phyloP scores from a whole-genome alignment of 2,888 invertebrate genomes.

The Pristionchus entomophagus region DNA sequence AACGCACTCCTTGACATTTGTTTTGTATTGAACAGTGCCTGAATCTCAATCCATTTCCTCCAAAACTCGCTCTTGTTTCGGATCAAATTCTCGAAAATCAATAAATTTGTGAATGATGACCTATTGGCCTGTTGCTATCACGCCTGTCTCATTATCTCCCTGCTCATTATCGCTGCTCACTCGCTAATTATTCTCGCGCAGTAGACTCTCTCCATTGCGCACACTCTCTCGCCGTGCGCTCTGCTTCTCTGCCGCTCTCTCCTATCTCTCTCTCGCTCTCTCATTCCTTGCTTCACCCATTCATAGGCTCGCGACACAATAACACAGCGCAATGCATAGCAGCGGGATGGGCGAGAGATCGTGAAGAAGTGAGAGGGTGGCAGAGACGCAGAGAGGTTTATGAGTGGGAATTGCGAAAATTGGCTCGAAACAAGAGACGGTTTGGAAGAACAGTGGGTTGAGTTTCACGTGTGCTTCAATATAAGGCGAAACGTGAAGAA shows the following conservation, averaged over 20 bases:
- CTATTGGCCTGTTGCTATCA: too few relatives aligned
- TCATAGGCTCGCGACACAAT: conserved; percentile 27
- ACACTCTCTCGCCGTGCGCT: neutral
- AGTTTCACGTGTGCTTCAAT: too few relatives aligned
- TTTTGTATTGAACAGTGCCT: too few relatives aligned
- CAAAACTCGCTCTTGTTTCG: too few relatives aligned
- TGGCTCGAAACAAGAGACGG: neutral
- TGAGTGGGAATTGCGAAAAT: neutral
- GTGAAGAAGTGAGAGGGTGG: neutral
- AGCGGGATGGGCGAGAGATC: conserved; percentile 2
- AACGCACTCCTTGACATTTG: too few relatives aligned
- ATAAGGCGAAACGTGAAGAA: too few relatives aligned
- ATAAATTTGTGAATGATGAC: too few relatives aligned
- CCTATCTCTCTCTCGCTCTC: conserved; percentile 44
- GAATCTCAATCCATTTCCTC: too few relatives aligned
- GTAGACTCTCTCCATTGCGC: neutral
- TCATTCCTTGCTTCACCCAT: conserved; percentile 15
- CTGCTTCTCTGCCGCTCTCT: conserved; percentile 36
- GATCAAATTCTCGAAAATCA: too few relatives aligned
- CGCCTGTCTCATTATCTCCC: neutral
- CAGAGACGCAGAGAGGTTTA: neutral
- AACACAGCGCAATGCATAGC: neutral
- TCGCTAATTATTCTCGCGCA: conserved; percentile 29
- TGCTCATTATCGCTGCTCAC: neutral
- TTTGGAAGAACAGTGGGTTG: neutral